Conservation (phyloP, 2,113 vertebrate genomes). For the Bujurquina vittata region DNA sequence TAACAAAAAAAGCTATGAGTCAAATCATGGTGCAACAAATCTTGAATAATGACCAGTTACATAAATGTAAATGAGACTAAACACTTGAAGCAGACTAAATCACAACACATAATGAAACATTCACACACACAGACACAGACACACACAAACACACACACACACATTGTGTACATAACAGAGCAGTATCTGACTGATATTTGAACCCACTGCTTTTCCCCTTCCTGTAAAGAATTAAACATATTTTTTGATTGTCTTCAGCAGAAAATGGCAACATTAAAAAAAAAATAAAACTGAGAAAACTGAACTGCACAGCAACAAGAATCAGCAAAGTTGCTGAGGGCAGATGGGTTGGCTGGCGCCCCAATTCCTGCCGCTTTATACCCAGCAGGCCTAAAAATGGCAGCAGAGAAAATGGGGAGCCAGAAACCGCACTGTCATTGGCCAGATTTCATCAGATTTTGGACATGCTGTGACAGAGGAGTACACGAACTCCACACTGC, state of each 20-base stretch:
- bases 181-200: conserved; percentile 26
- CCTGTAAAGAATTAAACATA: not conserved
- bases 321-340: conserved; percentile 64
- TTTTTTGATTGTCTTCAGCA: conserved; percentile 41
- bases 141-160: not conserved
- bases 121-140: not conserved
- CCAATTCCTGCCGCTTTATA: conserved; percentile 56
- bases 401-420: conserved; percentile 48
- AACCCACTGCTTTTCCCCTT: conserved; percentile 11
- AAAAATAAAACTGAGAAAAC: conserved; percentile 50
- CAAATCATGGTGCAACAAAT: conserved; percentile 61
- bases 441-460: conserved; percentile 44
- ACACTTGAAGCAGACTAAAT: conserved; percentile 37
- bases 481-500: conserved; percentile 9
- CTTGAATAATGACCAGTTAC: conserved; percentile 59
- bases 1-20: conserved; percentile 69
- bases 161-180: conserved; percentile 44
- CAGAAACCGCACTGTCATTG: conserved; percentile 43
- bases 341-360: conserved; percentile 71
- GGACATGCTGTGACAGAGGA: conserved; percentile 28
- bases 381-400: conserved; percentile 71
- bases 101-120: conserved; percentile 32
- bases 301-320: conserved; percentile 52
- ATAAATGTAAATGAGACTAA: conserved; percentile 64
- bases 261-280: conserved; percentile 29